These are phyloP conservation scores for Eulemur rufifrons DNA, from an alignment of 2,113 vertebrate genomes.

Conservation along the genomic window DNA sequence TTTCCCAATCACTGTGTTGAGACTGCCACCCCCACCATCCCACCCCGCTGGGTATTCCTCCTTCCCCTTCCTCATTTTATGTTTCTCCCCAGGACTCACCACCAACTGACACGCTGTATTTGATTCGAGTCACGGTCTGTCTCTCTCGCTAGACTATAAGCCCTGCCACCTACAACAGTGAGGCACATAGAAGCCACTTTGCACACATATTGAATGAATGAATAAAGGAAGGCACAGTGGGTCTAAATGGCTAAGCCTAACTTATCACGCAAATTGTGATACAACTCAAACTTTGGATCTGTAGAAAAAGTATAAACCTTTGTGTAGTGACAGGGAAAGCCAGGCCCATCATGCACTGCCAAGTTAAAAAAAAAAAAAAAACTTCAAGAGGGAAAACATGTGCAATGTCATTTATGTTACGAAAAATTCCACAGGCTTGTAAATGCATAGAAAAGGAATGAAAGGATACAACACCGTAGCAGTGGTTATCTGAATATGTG, in stretches of 20 bases:
- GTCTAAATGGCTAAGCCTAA: neutral
- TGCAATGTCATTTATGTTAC: neutral
- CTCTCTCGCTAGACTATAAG: neutral
- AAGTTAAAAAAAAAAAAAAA: neutral
- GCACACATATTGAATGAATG: neutral
- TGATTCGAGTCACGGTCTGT: neutral
- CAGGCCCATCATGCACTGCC: neutral
- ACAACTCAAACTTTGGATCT: neutral
- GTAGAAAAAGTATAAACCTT: neutral
- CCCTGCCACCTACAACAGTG: neutral
- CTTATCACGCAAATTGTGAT: neutral
- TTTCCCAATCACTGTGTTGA: neutral
- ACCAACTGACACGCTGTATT: neutral
- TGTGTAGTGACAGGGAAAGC: neutral
- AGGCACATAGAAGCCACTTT: neutral
- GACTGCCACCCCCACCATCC: accelerated
- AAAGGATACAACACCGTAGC: neutral
- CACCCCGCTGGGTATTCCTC: too few species aligned
- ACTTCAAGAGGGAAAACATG: too few species aligned
- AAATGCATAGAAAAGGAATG: neutral
- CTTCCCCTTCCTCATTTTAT: neutral
- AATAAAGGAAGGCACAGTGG: neutral
- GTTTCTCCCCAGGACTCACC: neutral
- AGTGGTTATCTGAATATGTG: neutral
- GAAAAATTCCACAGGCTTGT: neutral